Evolutionary conservation across 2,113 vertebrate species (phyloP).

Genomic region (Laticauda colubrina): DNA sequence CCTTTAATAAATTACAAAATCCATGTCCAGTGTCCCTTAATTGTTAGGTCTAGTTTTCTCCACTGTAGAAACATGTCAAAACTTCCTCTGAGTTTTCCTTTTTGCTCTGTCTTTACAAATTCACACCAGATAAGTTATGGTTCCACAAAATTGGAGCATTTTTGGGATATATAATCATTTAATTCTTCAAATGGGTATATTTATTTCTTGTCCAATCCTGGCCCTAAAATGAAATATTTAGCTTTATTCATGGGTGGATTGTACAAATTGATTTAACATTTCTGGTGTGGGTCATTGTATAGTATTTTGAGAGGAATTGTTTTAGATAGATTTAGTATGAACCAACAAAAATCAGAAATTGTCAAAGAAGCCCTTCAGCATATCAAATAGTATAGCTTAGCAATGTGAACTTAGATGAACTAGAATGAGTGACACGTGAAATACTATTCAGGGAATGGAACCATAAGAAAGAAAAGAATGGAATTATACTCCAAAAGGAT

Average conservation of each 20-base stretch:
- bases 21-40: no score
- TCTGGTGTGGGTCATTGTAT: background rate
- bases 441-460: background rate
- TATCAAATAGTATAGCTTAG: background rate
- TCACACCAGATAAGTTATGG: background rate
- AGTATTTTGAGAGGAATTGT: background rate
- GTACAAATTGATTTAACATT: background rate
- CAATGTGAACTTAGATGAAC: background rate
- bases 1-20: no score
- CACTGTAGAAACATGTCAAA: background rate
- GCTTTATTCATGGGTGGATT: background rate
- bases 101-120: background rate
- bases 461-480: background rate
- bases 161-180: background rate
- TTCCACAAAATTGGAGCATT: background rate
- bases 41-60: background rate
- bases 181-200: background rate
- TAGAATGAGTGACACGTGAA: background rate
- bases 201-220: background rate
- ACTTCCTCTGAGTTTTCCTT: background rate
- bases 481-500: background rate
- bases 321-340: background rate
- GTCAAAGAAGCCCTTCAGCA: background rate
- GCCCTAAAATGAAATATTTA: background rate
- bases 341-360: background rate